phyloP scores from a whole-genome alignment of 2,888 invertebrate species.

The Phrixothrix hirtus region DNA sequence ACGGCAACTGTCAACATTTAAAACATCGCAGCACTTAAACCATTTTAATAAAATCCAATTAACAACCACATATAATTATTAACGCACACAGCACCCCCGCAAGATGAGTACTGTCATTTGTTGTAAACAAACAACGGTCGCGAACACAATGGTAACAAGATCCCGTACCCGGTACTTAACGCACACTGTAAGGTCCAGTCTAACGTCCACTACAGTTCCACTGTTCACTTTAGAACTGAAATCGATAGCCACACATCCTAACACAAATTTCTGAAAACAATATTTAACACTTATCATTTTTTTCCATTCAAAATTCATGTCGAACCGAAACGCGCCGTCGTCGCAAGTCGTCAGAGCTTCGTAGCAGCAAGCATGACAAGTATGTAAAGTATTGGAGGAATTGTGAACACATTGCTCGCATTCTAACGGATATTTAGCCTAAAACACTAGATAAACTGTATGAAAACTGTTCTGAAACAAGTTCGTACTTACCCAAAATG shows the following conservation, averaged over 20 bases:
- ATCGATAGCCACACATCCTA: conserved; percentile 35
- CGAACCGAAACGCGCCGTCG: conserved; percentile 52
- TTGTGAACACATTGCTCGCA: conserved; percentile 75
- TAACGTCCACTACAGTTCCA: conserved; percentile 39
- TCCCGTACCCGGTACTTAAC: conserved; percentile 33
- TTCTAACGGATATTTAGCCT: conserved; percentile 69
- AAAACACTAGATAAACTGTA: conserved; percentile 65
- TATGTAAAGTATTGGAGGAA: conserved; percentile 78
- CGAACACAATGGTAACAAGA: conserved; percentile 33
- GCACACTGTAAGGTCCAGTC: conserved; percentile 39
- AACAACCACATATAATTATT: conserved; percentile 28
- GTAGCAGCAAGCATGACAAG: conserved; percentile 73
- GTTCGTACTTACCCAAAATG: conserved; percentile 74
- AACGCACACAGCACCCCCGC: conserved; percentile 24
- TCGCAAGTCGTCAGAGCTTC: conserved; percentile 52
- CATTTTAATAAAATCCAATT: conserved; percentile 14
- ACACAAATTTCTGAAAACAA: conserved; percentile 32
- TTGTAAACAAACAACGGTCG: conserved; percentile 41
- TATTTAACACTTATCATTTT: conserved; percentile 32
- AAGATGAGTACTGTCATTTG: conserved; percentile 26
- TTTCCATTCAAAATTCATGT: conserved; percentile 47
- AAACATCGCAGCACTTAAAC: conserved; percentile 11
- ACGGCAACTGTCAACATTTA: conserved; percentile 10
- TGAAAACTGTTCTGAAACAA: conserved; percentile 63
- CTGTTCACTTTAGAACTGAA: conserved; percentile 35